These are phyloP conservation scores for Morinoia aosen DNA, from an alignment of 2,888 invertebrate genomes.

Conservation along the genomic window DNA sequence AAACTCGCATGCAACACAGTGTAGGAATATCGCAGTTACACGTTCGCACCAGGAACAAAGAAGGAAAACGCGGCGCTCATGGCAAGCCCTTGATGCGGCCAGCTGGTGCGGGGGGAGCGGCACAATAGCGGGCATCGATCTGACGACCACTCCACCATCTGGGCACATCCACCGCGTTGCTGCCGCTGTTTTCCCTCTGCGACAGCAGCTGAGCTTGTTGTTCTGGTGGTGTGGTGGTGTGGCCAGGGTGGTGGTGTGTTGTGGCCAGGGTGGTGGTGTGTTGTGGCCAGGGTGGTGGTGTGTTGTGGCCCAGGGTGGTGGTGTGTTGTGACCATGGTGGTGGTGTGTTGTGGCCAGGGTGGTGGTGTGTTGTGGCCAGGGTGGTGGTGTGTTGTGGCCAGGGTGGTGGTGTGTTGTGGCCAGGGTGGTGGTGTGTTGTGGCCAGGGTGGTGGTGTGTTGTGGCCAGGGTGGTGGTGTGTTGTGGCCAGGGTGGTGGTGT, in stretches of 20 bases:
- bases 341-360: not conserved
- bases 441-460: not conserved
- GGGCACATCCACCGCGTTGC: slow-evolving; percentile 2
- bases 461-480: not conserved
- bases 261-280: too few relatives aligned
- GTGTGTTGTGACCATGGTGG: not conserved
- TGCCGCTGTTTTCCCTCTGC: not conserved
- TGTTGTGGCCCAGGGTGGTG: not conserved
- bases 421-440: not conserved
- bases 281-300: too few relatives aligned
- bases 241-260: not conserved
- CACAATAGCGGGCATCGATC: slow-evolving; percentile 40
- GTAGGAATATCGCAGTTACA: too few relatives aligned
- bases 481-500: not conserved
- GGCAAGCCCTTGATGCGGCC: slow-evolving; percentile 2
- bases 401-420: too few relatives aligned
- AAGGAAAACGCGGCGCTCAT: not conserved
- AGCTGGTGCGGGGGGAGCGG: not conserved
- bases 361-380: not conserved
- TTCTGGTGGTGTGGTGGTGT: not conserved
- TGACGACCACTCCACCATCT: slow-evolving; percentile 7
- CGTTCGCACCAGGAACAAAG: not conserved
- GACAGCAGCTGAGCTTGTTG: not conserved
- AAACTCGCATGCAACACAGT: too few relatives aligned
- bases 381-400: not conserved